Evolutionary conservation across 1,140 invertebrate genomes (phyloP).

Genomic region (Trichomalopsis sarcophagae): DNA sequence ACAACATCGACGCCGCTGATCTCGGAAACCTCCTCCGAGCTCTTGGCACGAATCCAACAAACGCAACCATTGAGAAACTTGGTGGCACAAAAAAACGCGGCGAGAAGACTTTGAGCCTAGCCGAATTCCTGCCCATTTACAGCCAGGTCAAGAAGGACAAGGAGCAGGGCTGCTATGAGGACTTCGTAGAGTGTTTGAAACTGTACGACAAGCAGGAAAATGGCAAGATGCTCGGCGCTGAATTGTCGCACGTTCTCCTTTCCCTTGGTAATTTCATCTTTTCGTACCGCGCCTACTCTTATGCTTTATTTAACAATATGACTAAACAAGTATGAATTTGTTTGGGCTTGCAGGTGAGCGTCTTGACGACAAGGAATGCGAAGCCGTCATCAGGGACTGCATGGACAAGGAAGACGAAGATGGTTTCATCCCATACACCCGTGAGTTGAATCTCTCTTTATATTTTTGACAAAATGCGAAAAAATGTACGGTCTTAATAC

Average conservation of each 20-base stretch:
- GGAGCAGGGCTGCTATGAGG: slow-evolving; percentile 97
- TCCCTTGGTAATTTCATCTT: slow-evolving; percentile 83
- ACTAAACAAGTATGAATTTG: background rate
- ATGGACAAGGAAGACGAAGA: slow-evolving; percentile 95
- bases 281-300: background rate
- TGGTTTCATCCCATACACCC: slow-evolving; percentile 94
- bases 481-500: background rate
- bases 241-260: slow-evolving; percentile 96
- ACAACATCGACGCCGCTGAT: slow-evolving; percentile 88
- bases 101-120: slow-evolving; percentile 85
- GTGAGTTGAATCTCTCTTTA: slow-evolving; percentile 79
- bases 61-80: slow-evolving; percentile 91
- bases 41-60: slow-evolving; percentile 94
- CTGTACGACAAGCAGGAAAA: slow-evolving; percentile 99
- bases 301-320: background rate
- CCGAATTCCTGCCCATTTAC: slow-evolving; percentile 99
- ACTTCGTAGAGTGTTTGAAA: slow-evolving; percentile 99
- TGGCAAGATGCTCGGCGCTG: slow-evolving; percentile 96
- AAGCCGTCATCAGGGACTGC: slow-evolving; percentile 89
- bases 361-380: slow-evolving; percentile 87
- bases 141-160: slow-evolving; percentile 97
- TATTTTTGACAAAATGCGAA: background rate
- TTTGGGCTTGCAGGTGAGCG: slow-evolving; percentile 83
- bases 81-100: slow-evolving; percentile 97
- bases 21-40: slow-evolving; percentile 94